Percentiles rank a stretch among this genome's conserved stretches.
These are phyloP conservation scores for Mesochorus sp. DNA, from an alignment of 2,888 invertebrate species.

Conservation along the genomic window DNA sequence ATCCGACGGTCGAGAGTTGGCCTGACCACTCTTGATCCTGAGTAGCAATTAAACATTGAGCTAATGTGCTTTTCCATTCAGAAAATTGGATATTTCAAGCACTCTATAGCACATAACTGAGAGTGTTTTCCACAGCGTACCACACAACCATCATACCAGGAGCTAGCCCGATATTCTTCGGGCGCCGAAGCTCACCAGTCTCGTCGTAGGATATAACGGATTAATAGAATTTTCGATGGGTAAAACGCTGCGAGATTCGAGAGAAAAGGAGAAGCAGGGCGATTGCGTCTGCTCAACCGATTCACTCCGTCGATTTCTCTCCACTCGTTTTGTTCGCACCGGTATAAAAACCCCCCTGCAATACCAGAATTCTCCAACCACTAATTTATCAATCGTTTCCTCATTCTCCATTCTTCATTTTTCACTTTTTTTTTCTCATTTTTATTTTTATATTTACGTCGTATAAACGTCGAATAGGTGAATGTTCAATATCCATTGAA, in stretches of 20 bases:
- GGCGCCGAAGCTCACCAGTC: constrained; percentile 48
- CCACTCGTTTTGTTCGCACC: constrained; percentile 39
- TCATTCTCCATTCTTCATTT: too few relatives aligned
- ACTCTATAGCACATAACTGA: constrained; percentile 27
- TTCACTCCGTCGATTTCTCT: constrained; percentile 14
- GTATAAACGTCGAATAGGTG: constrained; percentile 2
- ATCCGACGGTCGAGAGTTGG: constrained; percentile 51
- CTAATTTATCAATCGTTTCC: constrained; percentile 76
- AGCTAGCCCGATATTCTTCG: constrained; percentile 48
- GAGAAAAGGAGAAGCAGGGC: constrained; percentile 35
- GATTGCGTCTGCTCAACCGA: constrained; percentile 40
- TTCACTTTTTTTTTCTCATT: constrained; percentile 26
- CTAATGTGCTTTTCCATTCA: constrained; percentile 80
- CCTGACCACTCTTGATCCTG: constrained; percentile 74
- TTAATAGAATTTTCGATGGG: constrained; percentile 75
- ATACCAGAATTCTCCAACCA: constrained; percentile 65
- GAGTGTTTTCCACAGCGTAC: constrained; percentile 25
- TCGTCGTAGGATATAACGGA: constrained; percentile 71
- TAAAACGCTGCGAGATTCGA: constrained; percentile 48
- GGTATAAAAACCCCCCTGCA: constrained; percentile 55
- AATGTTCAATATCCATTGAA: too few relatives aligned
- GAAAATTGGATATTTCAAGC: constrained; percentile 79
- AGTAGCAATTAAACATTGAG: constrained; percentile 79
- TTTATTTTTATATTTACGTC: neutral
- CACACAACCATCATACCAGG: too few relatives aligned